Base-by-base conservation (phyloP, 2,888 invertebrate genomes). In the Xestoiulus laeticollis region DNA sequence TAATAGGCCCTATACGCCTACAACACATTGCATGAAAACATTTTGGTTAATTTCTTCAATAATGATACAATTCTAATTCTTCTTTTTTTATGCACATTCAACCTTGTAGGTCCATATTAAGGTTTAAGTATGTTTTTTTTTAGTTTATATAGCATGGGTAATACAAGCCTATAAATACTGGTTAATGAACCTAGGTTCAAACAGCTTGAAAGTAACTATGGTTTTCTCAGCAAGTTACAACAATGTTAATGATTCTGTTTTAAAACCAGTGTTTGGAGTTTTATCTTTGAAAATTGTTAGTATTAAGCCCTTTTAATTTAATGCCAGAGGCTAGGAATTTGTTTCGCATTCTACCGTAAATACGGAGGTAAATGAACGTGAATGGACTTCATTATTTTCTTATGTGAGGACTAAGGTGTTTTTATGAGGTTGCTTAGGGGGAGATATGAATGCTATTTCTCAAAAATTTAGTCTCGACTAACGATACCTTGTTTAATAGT, bases 361-460 rank as follows among this genome's bases (percentile, higher is more conserved):
- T 26, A 68, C 68, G 68, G 68, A 68, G 68, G 68, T 68, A 68
- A 26, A 68, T 68, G 68, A 68, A 68, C 68, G 68, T 68, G 68
- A 22, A 26, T 26, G 68, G 68, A 26, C 68, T 68, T 68, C 68
- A 68, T 68, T 68, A 68, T 68, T 68, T 68, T 26, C 10, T 59
- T 59, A 68, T 68, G 68, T 12, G 68, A 68, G 68, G 26, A 8
- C 68, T 26, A 8, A 26, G 26, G 68, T 68, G 68, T 68, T 68
- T 68, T 26, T 48, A 48, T 68, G 68, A 68, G 22, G 22, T 26
- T 22, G 68, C 68, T 22, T 12, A 12, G 26, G 68, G 68, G n/a
- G 12, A 68, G 22, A 68, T 68, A 22, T 26, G 12, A 68, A 68
- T 68, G 68, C 68, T 6, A 68, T 26, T 68, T 68, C 26, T 22